Base-by-base conservation (phyloP, 2,888 invertebrate species). In the Invenusta paracnida region DNA sequence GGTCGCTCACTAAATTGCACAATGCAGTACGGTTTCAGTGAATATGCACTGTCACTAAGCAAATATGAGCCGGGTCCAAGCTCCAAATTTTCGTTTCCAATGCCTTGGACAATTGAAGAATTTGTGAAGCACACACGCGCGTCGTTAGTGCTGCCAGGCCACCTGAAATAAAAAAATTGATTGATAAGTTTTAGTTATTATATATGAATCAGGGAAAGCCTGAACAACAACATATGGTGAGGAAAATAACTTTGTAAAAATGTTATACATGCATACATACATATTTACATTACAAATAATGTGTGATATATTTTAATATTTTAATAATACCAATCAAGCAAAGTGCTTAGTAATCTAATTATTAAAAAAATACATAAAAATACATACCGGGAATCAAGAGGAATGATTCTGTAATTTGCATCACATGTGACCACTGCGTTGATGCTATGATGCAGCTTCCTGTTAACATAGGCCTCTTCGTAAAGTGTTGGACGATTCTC, bases 101-200 rank as follows among this genome's bases (percentile, higher is more conserved):
- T 73, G 23, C 27, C 73, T n/a, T 73, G 11, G 27, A 48, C 48
- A 5, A 48, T 13, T 2, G 73, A n/a, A 5, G 73, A 73, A 73
- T 73, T 73, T 13, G 73, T 73, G 25, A 73, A 73, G 11, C 17
- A 11, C 5, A 23, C 73, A 73, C 73, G 73, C 17, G 73, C 17
- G 25, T 73, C 73, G 73, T 73, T 73, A 23, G 73, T 73, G 23
- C 73, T 73, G 11, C 11, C 73, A n/a, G 73, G 73, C 73, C 73
- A 73, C 2, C 73, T 73, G 25, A 11, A 48, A 48, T 48, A 48
- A 48, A 48, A 48, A 5, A 11, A 11, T 48, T 48, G 48, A 48
- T 11, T 48, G 48, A 48, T 17, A 48, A 11, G 48, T 48, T 11
- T 48, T n/a, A n/a, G n/a, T n/a, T n/a, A n/a, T n/a, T n/a, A n/a